Conservation (phyloP, 2,113 vertebrate species). For the Peromyscus californicus region DNA sequence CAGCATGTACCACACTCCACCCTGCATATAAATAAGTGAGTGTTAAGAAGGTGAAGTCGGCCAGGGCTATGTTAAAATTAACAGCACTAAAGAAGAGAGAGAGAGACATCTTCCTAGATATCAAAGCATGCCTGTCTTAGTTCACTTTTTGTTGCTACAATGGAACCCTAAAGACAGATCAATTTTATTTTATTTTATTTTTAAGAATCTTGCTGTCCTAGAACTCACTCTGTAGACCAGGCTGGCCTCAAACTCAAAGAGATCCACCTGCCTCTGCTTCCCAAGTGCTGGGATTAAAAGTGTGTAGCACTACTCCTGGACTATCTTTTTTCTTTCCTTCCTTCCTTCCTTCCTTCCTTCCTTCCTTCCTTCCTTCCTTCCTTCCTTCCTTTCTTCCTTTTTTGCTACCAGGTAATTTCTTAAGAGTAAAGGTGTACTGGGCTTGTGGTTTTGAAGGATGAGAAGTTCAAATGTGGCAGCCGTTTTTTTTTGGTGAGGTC, state of each 20-base stretch:
- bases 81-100: fast-evolving
- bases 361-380: too few relatives aligned
- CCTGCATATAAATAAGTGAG: not conserved
- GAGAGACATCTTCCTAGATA: not conserved
- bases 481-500: not conserved
- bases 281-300: not conserved
- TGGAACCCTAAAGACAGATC: not conserved
- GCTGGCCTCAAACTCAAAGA: not conserved
- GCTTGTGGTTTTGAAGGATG: not conserved
- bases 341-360: too few relatives aligned
- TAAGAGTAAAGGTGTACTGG: not conserved
- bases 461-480: not conserved
- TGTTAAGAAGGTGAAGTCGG: too few relatives aligned
- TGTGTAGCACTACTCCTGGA: too few relatives aligned
- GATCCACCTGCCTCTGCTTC: not conserved
- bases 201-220: not conserved
- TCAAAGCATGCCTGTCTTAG: not conserved
- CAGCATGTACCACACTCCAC: too few relatives aligned
- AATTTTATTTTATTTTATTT: not conserved
- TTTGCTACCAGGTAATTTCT: not conserved
- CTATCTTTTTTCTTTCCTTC: not conserved
- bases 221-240: not conserved
- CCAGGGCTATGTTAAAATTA: not conserved
- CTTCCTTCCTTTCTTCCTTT: not conserved
- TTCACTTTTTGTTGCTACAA: not conserved